Evolutionary conservation across 2,888 invertebrate species (phyloP).

Genomic region (Lycia hirtaria): DNA sequence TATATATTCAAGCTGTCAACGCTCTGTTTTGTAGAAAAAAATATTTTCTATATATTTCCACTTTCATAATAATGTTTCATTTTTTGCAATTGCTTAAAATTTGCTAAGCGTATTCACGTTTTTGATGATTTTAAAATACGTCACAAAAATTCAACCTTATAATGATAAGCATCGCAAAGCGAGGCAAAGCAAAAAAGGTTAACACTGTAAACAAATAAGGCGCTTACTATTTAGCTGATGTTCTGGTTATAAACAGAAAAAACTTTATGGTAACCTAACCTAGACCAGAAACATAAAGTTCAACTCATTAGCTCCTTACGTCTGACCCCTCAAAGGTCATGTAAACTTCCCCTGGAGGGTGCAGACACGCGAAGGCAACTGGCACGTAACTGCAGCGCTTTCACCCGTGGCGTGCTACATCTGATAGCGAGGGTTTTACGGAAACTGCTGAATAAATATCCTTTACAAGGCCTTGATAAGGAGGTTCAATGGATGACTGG

Average conservation of each 20-base stretch:
- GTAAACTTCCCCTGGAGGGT: slow-evolving; percentile 55
- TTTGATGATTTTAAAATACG: background rate
- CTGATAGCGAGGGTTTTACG: slow-evolving; percentile 17
- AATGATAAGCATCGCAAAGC: too few species aligned
- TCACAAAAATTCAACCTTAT: too few species aligned
- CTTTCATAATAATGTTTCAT: background rate
- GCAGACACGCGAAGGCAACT: slow-evolving; percentile 50
- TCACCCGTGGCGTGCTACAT: slow-evolving; percentile 28
- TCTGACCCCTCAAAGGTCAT: slow-evolving; percentile 53
- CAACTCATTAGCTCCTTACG: slow-evolving; percentile 25
- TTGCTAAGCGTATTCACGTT: too few species aligned
- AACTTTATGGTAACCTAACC: background rate
- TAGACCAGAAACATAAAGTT: slow-evolving; percentile 2
- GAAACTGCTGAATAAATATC: slow-evolving; percentile 27
- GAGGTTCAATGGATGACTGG: slow-evolving; percentile 9
- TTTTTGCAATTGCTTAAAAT: background rate
- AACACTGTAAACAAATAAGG: too few species aligned
- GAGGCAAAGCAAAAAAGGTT: too few species aligned
- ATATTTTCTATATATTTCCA: background rate
- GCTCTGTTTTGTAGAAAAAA: background rate
- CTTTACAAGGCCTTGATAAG: slow-evolving; percentile 19
- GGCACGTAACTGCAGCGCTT: slow-evolving; percentile 47
- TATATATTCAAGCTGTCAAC: slow-evolving; percentile 1
- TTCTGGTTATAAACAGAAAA: too few species aligned
- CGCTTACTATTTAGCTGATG: too few species aligned